A percentile compares a stretch with the other conserved stretches of the same genome.
Evolutionary conservation across 2,113 vertebrate species (phyloP).

Genomic region (Charina bottae): DNA sequence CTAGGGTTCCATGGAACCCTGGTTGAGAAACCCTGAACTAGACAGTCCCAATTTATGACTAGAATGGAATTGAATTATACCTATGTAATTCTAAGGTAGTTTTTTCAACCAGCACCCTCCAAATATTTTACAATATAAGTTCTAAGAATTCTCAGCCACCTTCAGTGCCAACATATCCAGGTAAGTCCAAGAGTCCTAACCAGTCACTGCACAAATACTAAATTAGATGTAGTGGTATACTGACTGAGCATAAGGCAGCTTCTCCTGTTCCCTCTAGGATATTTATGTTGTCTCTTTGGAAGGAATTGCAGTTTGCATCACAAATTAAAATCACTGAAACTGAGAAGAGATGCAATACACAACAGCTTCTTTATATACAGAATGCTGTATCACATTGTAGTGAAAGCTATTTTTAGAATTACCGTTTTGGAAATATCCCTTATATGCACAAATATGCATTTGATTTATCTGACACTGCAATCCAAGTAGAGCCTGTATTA

Average conservation of each 20-base stretch:
- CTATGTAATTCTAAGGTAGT: neutral
- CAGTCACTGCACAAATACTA: neutral
- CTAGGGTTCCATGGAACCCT: too few relatives aligned
- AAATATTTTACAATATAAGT: neutral
- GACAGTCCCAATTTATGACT: neutral
- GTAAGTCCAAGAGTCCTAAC: neutral
- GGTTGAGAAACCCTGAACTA: too few relatives aligned
- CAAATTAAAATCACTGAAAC: neutral
- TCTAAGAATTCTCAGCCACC: neutral
- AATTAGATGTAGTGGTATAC: neutral
- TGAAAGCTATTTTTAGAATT: neutral
- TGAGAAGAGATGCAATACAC: neutral
- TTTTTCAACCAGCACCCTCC: neutral
- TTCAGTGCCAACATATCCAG: neutral
- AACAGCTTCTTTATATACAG: neutral
- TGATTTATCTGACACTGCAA: neutral
- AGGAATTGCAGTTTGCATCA: neutral
- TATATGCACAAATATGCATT: neutral
- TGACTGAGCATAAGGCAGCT: neutral
- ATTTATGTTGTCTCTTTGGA: neutral
- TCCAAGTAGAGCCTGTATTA: neutral
- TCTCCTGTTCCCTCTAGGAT: neutral
- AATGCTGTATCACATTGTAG: neutral
- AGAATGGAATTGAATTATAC: neutral
- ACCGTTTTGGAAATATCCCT: neutral